phyloP scores from a whole-genome alignment of 2,888 invertebrate species.

The Ectemnius lituratus region DNA sequence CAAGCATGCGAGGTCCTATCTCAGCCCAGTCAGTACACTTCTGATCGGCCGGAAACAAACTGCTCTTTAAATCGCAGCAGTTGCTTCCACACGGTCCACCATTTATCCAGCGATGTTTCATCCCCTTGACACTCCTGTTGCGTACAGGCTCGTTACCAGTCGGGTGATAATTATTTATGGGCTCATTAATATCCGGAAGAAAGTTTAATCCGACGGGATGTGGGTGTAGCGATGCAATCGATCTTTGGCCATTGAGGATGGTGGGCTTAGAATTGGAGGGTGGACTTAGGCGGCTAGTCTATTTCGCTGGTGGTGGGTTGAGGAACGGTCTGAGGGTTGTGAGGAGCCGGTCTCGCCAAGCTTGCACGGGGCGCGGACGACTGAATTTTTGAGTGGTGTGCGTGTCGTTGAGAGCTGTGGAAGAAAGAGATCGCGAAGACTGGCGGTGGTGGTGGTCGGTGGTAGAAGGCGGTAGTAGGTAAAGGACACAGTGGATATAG shows the following conservation, averaged over 20 bases:
- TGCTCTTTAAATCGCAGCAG: too few relatives aligned
- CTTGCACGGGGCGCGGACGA: conserved; percentile 29
- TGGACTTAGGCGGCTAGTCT: not conserved
- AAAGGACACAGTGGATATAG: not conserved
- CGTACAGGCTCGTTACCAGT: not conserved
- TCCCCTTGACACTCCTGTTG: not conserved
- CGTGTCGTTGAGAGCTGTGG: conserved; percentile 27
- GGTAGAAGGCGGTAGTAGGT: conserved; percentile 9
- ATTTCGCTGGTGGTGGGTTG: not conserved
- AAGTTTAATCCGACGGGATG: not conserved
- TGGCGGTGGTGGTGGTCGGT: conserved; percentile 24
- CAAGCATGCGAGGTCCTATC: too few relatives aligned
- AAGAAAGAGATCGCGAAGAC: conserved; percentile 18
- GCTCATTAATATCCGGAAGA: not conserved
- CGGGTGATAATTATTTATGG: conserved; percentile 6
- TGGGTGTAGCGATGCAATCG: not conserved
- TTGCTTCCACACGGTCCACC: too few relatives aligned
- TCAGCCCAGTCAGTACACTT: too few relatives aligned
- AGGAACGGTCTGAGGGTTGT: conserved; percentile 18
- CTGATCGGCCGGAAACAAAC: too few relatives aligned
- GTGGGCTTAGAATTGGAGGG: not conserved
- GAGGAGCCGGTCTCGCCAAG: conserved; percentile 15
- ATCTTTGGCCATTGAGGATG: not conserved
- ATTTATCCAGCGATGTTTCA: not conserved
- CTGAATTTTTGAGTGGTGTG: conserved; percentile 61